Percentiles rank a stretch among this genome's conserved stretches.
Conservation (phyloP, 2,888 invertebrate genomes). For the Chloromyia formosa region DNA sequence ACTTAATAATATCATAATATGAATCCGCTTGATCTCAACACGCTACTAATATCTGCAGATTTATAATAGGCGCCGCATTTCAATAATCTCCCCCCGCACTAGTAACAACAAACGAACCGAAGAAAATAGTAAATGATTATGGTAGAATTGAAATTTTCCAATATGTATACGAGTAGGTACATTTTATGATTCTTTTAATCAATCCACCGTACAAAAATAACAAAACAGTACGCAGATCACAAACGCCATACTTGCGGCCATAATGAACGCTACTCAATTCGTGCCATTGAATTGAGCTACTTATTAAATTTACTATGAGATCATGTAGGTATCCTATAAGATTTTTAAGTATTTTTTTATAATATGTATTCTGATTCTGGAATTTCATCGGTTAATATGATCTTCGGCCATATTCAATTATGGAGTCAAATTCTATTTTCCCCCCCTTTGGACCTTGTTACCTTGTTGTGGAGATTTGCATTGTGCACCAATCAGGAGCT, state of each 20-base stretch:
- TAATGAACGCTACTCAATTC: conserved; percentile 33
- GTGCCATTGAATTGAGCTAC: conserved; percentile 35
- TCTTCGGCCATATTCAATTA: conserved; percentile 29
- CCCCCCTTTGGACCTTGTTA: conserved; percentile 29
- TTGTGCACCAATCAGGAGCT: conserved; percentile 40
- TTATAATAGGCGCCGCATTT: conserved; percentile 41
- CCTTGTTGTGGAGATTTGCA: conserved; percentile 18
- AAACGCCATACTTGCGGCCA: conserved; percentile 39
- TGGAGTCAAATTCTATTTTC: conserved; percentile 5
- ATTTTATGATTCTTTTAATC: conserved; percentile 18
- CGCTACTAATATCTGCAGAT: conserved; percentile 33
- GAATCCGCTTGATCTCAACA: conserved; percentile 41
- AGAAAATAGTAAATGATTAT: conserved; percentile 35
- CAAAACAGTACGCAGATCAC: conserved; percentile 27
- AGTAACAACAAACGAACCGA: conserved; percentile 4
- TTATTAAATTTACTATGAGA: conserved; percentile 32
- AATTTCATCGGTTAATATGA: conserved; percentile 41
- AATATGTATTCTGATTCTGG: conserved; percentile 36
- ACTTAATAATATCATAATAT: conserved; percentile 27
- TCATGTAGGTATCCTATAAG: too few relatives aligned
- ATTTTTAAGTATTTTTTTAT: not conserved
- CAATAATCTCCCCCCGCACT: not conserved
- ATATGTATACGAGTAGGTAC: not conserved
- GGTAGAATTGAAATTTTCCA: conserved; percentile 32
- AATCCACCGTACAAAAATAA: conserved; percentile 20